These are phyloP conservation scores for Motacilla alba DNA, from an alignment of 2,113 vertebrate genomes.

Conservation along the genomic window DNA sequence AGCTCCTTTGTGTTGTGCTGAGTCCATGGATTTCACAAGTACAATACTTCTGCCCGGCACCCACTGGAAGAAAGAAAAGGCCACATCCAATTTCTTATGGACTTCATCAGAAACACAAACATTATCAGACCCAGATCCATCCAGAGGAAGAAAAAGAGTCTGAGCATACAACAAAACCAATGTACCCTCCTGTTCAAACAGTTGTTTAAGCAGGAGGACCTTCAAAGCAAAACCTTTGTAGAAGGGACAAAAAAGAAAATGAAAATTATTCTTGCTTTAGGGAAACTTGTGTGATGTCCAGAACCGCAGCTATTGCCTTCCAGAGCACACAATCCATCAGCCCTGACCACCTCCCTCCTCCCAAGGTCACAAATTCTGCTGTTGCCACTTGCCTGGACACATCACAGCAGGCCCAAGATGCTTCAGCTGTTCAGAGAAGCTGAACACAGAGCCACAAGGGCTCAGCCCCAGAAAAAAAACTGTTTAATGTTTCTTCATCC, in stretches of 20 bases:
- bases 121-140: background rate
- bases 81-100: background rate
- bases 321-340: accelerated
- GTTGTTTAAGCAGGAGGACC: background rate
- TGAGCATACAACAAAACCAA: background rate
- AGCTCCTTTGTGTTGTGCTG: background rate
- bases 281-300: background rate
- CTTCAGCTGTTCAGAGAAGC: background rate
- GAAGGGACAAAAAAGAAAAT: background rate
- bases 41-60: background rate
- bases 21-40: background rate
- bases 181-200: background rate
- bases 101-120: background rate
- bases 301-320: background rate
- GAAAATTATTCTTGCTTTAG: background rate
- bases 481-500: background rate
- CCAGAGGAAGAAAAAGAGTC: background rate
- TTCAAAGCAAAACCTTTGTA: background rate
- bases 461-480: background rate
- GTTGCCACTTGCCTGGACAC: background rate
- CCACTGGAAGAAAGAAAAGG: background rate
- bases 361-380: background rate
- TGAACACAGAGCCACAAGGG: background rate
- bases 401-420: background rate
- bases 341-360: background rate